Percentiles rank a stretch among this genome's conserved stretches.
Evolutionary conservation across 2,113 vertebrate genomes (phyloP).

Genomic region (Vicugna pacos): DNA sequence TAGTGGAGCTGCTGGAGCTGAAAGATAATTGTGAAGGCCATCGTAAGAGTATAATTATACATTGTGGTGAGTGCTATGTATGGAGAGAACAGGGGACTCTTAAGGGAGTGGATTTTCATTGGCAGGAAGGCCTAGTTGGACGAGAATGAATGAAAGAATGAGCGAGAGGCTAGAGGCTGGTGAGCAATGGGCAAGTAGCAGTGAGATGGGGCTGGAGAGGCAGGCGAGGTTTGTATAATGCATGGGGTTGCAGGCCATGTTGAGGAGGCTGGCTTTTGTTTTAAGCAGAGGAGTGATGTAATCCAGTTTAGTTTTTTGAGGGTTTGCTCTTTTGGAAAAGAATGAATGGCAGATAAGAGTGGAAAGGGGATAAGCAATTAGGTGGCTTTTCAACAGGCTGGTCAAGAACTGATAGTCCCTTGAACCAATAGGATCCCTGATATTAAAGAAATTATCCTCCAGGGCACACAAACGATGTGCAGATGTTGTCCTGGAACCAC

Average conservation of each 20-base stretch:
- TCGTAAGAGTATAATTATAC: neutral
- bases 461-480: neutral
- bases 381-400: neutral
- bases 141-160: neutral
- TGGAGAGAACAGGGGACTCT: neutral
- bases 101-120: neutral
- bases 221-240: fast-evolving
- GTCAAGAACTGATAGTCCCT: neutral
- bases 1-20: neutral
- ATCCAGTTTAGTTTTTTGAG: neutral
- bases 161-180: neutral
- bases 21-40: neutral
- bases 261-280: neutral
- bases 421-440: neutral
- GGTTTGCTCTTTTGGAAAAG: neutral
- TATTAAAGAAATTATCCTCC: neutral
- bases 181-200: neutral
- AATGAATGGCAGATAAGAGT: neutral
- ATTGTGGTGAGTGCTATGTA: neutral
- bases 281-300: neutral
- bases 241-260: neutral
- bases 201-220: neutral
- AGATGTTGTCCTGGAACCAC: neutral
- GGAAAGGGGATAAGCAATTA: neutral
- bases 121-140: neutral